Percentiles rank a stretch among this genome's conserved stretches.
Evolutionary conservation across 2,888 invertebrate genomes (phyloP).

Genomic region (Polylopha cassiicola): DNA sequence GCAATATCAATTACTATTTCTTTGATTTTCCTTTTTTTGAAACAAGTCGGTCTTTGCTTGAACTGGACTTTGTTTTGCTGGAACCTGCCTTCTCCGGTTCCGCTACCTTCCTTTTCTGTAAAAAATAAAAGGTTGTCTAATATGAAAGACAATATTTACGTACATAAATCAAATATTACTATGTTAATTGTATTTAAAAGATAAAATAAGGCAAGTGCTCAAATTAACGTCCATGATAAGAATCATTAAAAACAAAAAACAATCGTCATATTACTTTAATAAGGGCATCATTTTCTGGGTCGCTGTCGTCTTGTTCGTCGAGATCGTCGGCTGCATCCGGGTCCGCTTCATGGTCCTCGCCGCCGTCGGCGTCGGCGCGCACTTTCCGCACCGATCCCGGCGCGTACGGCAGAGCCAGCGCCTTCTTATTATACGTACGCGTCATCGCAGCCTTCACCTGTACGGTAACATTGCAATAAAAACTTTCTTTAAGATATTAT

Average conservation of each 20-base stretch:
- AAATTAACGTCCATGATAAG: background rate
- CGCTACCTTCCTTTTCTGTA: slow-evolving; percentile 58
- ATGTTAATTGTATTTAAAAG: slow-evolving; percentile 14
- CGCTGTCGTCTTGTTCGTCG: slow-evolving; percentile 75
- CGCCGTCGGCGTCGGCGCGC: slow-evolving; percentile 48
- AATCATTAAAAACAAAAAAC: background rate
- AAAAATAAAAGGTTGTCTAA: slow-evolving; percentile 19
- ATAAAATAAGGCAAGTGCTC: too few relatives aligned
- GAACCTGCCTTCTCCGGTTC: slow-evolving; percentile 42
- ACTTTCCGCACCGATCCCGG: slow-evolving; percentile 77
- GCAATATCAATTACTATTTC: slow-evolving; percentile 22
- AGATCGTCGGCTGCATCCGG: slow-evolving; percentile 53
- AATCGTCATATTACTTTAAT: slow-evolving; percentile 82
- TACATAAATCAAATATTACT: background rate
- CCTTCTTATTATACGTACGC: slow-evolving; percentile 92
- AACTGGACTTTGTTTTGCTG: slow-evolving; percentile 34
- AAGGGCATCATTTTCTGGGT: slow-evolving; percentile 84
- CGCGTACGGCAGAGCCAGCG: slow-evolving; percentile 87
- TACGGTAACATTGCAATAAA: background rate
- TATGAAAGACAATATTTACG: background rate
- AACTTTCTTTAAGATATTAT: too few relatives aligned
- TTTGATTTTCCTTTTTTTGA: slow-evolving; percentile 27
- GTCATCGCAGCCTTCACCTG: slow-evolving; percentile 96
- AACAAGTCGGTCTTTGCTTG: slow-evolving; percentile 38
- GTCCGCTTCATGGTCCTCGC: slow-evolving; percentile 50